Evolutionary conservation across 2,888 invertebrate species (phyloP), one percentile per base, ranked within the genome.

Genomic region (Nomada hirtipes): DNA sequence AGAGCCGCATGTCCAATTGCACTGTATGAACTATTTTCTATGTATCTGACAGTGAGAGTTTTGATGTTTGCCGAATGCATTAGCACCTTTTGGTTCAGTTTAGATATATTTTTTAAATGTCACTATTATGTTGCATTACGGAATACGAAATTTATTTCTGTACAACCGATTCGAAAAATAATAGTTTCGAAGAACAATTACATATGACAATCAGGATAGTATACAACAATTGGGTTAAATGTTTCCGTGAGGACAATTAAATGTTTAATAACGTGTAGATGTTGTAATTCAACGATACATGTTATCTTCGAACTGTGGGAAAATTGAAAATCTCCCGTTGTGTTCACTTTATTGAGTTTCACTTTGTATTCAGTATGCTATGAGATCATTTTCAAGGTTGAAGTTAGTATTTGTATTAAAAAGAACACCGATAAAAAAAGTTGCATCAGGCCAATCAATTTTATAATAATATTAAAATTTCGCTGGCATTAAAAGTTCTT

Each of bases 41-140:
- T 92, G 91, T 93, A 93, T 93, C 93, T 93, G 93, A 93, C 93
- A 93, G 92, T 93, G 93, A 93, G 93, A 93, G 93, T 93, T 93
- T 93, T 93, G 93, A 93, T 93, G 92, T 93, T 88, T 92, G 91
- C 91, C 91, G 91, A 93, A 93, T 93, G 92, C 92, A 89, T 92
- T 91, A 93, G 93, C 93, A 93, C 92, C 89, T 89, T 89, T 86
- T 89, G 89, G 29, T 90, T 80, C 47, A 74, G 65, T 85, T 84
- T 79, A 86, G 83, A 82, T 79, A 85, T 76, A 84, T 69, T 72
- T 52, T 75, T 57, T 74, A 75, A 74, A 70, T 84, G 76, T 78
- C 52, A 69, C 73, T 61, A 57, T 86, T 73, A 69, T 57, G 77
- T 77, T 64, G 36, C 50, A 71, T 65, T 73, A 47, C n/a, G 47